Evolutionary conservation across 2,888 invertebrate genomes (phyloP).

Genomic region (Diploptera punctata): DNA sequence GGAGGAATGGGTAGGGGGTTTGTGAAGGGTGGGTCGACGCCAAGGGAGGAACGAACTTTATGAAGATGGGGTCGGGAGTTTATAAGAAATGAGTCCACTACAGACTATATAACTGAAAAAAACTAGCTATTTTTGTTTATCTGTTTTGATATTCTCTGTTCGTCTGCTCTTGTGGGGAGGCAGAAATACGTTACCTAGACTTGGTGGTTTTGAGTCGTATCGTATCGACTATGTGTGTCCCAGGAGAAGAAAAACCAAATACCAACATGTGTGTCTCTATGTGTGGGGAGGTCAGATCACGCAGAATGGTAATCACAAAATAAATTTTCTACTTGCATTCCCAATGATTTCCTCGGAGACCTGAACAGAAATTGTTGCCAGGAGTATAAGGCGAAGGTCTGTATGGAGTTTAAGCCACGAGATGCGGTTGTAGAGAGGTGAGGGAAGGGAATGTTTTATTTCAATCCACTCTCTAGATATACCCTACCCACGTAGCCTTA

Average conservation of each 20-base stretch:
- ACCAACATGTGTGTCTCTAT: slow-evolving; percentile 16
- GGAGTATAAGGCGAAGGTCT: slow-evolving; percentile 33
- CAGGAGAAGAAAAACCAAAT: slow-evolving; percentile 23
- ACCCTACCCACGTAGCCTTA: slow-evolving; percentile 10
- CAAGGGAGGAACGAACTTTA: slow-evolving; percentile 25
- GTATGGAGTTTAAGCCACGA: slow-evolving; percentile 24
- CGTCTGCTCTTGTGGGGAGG: slow-evolving; percentile 18
- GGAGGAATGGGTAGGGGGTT: slow-evolving; percentile 18
- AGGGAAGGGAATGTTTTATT: slow-evolving; percentile 40
- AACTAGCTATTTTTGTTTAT: slow-evolving; percentile 24
- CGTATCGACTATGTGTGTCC: slow-evolving; percentile 25
- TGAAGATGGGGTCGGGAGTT: slow-evolving; percentile 25
- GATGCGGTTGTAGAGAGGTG: slow-evolving; percentile 5
- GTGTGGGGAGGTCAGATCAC: slow-evolving; percentile 39
- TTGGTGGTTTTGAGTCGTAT: slow-evolving; percentile 17
- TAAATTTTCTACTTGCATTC: slow-evolving; percentile 75
- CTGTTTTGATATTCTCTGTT: slow-evolving; percentile 29
- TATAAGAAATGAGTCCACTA: slow-evolving; percentile 12
- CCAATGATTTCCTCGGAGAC: slow-evolving; percentile 81
- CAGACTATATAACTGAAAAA: background rate
- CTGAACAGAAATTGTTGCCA: slow-evolving; percentile 45
- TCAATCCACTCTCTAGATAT: slow-evolving; percentile 38
- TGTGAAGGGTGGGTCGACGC: slow-evolving; percentile 17
- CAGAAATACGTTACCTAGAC: slow-evolving; percentile 20
- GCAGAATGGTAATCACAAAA: slow-evolving; percentile 51